These are phyloP conservation scores for Heliconius himera DNA, from an alignment of 1,140 invertebrate genomes.

Conservation along the genomic window DNA sequence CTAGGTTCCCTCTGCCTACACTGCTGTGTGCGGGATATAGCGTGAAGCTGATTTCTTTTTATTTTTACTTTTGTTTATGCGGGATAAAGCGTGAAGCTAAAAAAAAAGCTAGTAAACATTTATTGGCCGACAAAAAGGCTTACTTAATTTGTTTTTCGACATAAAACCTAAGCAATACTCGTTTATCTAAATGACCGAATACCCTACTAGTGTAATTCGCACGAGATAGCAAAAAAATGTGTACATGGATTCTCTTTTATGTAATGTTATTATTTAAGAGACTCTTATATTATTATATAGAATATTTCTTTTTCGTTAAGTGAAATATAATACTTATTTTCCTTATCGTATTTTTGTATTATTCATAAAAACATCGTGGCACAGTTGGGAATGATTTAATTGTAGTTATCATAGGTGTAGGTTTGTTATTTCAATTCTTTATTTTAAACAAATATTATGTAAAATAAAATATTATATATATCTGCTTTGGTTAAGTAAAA, in stretches of 20 bases:
- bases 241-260: not conserved
- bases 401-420: too few species aligned
- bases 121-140: not conserved
- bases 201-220: not conserved
- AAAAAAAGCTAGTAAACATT: not conserved
- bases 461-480: too few species aligned
- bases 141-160: slow-evolving; percentile 1
- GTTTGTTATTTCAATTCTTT: too few species aligned
- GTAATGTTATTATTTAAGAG: not conserved
- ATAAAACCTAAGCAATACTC: slow-evolving; percentile 5
- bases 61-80: not conserved
- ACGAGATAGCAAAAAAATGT: not conserved
- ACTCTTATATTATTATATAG: not conserved
- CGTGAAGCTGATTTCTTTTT: too few species aligned
- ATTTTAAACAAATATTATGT: too few species aligned
- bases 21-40: too few species aligned
- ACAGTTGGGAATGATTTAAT: too few species aligned
- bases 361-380: too few species aligned
- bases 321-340: too few species aligned
- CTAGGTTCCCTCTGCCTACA: too few species aligned
- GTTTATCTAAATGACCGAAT: slow-evolving; percentile 8
- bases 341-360: too few species aligned
- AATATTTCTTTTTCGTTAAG: not conserved
- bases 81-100: not conserved
- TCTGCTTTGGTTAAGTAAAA: too few species aligned